phyloP scores from a whole-genome alignment of 1,140 invertebrate species.

The Carposina sasakii region DNA sequence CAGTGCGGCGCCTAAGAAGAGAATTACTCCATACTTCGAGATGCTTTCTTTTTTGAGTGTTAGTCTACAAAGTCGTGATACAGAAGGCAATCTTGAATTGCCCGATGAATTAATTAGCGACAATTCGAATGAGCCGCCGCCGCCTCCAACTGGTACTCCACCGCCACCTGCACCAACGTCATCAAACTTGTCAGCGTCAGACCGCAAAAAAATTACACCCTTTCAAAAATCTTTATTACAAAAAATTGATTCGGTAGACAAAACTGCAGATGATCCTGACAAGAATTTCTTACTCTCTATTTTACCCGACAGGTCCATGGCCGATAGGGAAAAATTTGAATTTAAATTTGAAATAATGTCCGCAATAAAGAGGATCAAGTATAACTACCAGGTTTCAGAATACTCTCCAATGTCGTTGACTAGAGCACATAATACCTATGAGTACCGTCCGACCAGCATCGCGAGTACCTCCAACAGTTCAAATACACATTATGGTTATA shows the following conservation, averaged over 20 bases:
- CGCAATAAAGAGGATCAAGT: slow-evolving; percentile 5
- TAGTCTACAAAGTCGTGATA: neutral
- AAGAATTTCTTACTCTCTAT: slow-evolving; percentile 4
- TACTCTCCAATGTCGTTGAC: neutral
- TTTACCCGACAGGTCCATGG: slow-evolving; percentile 2
- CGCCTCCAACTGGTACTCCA: slow-evolving; percentile 1
- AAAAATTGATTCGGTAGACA: neutral
- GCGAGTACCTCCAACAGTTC: neutral
- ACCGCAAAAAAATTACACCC: neutral
- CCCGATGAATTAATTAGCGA: neutral
- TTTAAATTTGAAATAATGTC: slow-evolving; percentile 7
- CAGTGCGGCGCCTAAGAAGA: slow-evolving; percentile 17
- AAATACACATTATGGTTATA: slow-evolving; percentile 9
- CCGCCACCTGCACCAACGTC: neutral
- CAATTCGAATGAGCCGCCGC: neutral
- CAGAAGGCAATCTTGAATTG: neutral
- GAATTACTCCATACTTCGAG: slow-evolving; percentile 3
- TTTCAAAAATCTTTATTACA: slow-evolving; percentile 7
- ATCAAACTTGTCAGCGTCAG: neutral
- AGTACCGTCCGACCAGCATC: neutral
- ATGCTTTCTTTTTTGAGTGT: slow-evolving; percentile 5
- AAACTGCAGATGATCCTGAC: neutral
- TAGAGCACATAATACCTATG: neutral
- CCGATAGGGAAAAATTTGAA: slow-evolving; percentile 4
- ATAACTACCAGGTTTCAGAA: neutral